Conservation (phyloP, 2,797 vertebrate genomes). For the Poeciliopsis infans region DNA sequence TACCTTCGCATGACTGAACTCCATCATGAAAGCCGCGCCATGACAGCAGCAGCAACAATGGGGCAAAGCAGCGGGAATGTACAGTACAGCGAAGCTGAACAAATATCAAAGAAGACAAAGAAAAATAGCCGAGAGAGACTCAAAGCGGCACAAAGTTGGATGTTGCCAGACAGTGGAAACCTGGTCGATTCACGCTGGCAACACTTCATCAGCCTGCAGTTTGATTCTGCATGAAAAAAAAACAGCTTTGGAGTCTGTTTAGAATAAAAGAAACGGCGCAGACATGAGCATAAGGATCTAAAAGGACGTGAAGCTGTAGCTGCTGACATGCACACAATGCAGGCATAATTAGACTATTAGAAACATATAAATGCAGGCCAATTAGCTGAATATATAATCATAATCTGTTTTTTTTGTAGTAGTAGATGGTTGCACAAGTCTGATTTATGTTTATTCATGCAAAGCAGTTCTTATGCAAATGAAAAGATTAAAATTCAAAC, state of each 20-base stretch:
- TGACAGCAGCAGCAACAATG: slow-evolving; percentile 13
- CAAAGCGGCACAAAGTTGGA: neutral
- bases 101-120: slow-evolving; percentile 11
- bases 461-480: slow-evolving; percentile 1
- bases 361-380: slow-evolving; percentile 7
- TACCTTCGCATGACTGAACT: slow-evolving; percentile 32
- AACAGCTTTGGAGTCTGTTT: neutral
- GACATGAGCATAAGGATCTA: neutral
- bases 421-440: neutral
- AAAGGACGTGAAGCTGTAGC: slow-evolving; percentile 5
- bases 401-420: slow-evolving; percentile 9
- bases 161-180: neutral
- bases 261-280: neutral
- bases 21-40: slow-evolving; percentile 24
- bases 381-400: slow-evolving; percentile 26
- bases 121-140: neutral
- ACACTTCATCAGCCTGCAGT: neutral
- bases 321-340: slow-evolving; percentile 13
- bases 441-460: slow-evolving; percentile 6
- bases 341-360: slow-evolving; percentile 1
- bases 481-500: neutral
- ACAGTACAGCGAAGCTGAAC: slow-evolving; percentile 8
- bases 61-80: slow-evolving; percentile 7
- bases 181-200: neutral
- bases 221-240: neutral